Base-by-base conservation (phyloP, 2,888 invertebrate species). In the Synergus laeviventris region DNA sequence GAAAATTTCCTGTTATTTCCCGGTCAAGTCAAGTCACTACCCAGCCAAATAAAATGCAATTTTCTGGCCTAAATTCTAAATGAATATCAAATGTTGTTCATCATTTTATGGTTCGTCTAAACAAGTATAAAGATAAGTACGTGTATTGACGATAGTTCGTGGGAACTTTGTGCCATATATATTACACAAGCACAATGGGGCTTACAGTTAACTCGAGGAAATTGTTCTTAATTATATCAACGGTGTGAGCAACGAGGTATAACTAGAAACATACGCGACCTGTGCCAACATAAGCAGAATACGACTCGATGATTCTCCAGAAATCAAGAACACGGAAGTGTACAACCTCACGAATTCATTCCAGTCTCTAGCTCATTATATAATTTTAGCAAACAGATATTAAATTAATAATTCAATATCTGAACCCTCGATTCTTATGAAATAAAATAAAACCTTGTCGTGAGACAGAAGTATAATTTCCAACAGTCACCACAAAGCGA, bases 211-310 rank as follows among this genome's bases (percentile, higher is more conserved):
- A 70, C 70, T 54, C 70, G 49, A 70, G 70, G 12, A 70, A 70
- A 70, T 49, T 70, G 70, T 70, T 70, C 70, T 70, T 70, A 70
- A 70, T 49, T 70, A 70, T 70, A 70, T 70, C 70, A 70, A 49
- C 31, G 49, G 70, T 9, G 70, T 70, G n/a, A 70, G 49, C 31
- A 70, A 12, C 70, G n/a, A 70, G 49, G 31, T 49, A 70, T 70
- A 49, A 49, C 36, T 49, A 36, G 16, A 70, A 31, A 49, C n/a
- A 31, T 5, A 49, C 16, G 45, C 49, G 49, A 70, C 70, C 49
- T 54, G 70, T 70, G 45, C n/a, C 42, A 70, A 70, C 11, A 70
- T 49, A 31, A 70, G 49, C 31, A 70, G 49, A 70, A 70, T 70
- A 36, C 31, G 24, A 54, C 24, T 24, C 59, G 59, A 59, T 24